Evolutionary conservation across 2,797 vertebrate genomes (phyloP), one percentile per base, ranked within the genome.

Genomic region (Podarcis siculus): DNA sequence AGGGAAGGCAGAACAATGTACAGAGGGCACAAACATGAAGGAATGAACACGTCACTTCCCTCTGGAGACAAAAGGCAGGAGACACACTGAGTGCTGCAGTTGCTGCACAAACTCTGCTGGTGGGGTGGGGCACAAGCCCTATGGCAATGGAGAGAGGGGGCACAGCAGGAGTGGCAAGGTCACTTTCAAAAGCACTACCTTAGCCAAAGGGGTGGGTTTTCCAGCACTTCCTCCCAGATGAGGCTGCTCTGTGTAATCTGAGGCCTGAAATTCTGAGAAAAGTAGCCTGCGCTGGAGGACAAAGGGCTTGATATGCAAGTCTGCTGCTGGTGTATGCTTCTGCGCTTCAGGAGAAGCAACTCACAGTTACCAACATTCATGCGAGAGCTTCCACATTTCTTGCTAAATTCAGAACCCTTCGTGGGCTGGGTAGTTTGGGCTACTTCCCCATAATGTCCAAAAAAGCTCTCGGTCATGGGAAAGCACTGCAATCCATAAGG

Each of bases 21-120:
- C 2, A 0, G 87, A 71, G 91, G 92, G 90, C 72, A 91, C 78
- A 89, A 76, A 93, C 87, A 79, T 12, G 3, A 73, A 83, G 86
- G 91, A 90, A 69, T 13, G 82, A 72, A 39, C 86, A 72, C 86
- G 91, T 78, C 67, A 17, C 1, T 55, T 73, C 32, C 82, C 89
- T 90, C 81, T 15, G 88, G 83, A 90, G 84, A 61, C 32, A 49
- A 3, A 55, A 8, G 15, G 79, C 73, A 6, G 5, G 5, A 75
- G 73, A 82, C 55, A 83, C 72, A 25, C 39, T 2, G 23, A 30
- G 81, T 10, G 80, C 71, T 37, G 49, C 45, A 13, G 13, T 27
- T 76, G 72, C 42, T 30, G 30, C 71, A 37, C 5, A 21, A 32
- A 32, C 37, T 82, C n/a, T 66, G 58, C 58, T 75, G 21, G 45